Evolutionary conservation across 2,113 vertebrate species (phyloP).

Genomic region (Syngnathus scovelli): DNA sequence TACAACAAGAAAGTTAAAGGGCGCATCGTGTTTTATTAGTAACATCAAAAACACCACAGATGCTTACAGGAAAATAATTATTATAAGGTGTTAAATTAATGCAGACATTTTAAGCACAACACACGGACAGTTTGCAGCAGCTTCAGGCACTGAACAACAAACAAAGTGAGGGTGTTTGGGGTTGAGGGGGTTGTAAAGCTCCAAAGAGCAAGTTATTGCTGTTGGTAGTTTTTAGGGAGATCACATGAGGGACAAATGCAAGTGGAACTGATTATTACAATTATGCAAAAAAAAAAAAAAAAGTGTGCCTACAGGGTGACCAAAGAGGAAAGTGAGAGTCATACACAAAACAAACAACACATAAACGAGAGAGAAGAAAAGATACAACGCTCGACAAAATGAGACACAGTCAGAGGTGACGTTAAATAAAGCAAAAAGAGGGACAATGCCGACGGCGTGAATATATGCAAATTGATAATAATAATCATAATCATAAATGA

Average conservation of each 20-base stretch:
- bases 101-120: conserved; percentile 10
- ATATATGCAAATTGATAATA: conserved; percentile 9
- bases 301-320: conserved; percentile 18
- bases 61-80: conserved; percentile 19
- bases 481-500: conserved; percentile 12
- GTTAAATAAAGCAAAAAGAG: conserved; percentile 14
- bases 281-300: conserved; percentile 36
- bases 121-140: conserved; percentile 1
- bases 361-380: background rate
- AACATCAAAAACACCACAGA: conserved; percentile 18
- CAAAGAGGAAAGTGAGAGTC: conserved; percentile 19
- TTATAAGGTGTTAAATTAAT: conserved; percentile 29
- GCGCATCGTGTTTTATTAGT: conserved; percentile 17
- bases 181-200: conserved; percentile 6
- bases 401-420: conserved; percentile 6
- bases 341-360: conserved; percentile 1
- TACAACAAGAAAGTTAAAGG: conserved; percentile 14
- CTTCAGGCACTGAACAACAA: background rate
- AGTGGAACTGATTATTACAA: conserved; percentile 38
- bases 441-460: background rate
- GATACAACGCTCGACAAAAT: background rate
- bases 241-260: conserved; percentile 21
- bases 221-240: conserved; percentile 31
- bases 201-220: conserved; percentile 25
- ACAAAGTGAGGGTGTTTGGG: background rate